Evolutionary conservation across 2,113 vertebrate species (phyloP).

Genomic region (Takifugu flavidus): DNA sequence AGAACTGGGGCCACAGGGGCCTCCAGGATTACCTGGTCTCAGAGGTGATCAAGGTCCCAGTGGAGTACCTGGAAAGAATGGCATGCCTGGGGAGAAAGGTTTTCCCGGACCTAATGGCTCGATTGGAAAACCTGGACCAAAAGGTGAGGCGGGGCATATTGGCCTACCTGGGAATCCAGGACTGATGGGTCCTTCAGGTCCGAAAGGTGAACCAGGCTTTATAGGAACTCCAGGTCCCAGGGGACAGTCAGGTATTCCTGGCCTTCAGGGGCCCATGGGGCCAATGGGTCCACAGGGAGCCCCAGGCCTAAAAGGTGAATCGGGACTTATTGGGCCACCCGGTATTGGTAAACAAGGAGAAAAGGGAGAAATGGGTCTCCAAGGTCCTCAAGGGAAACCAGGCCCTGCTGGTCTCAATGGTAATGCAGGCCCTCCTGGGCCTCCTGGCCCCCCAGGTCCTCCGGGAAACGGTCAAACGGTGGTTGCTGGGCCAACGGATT

Average conservation of each 20-base stretch:
- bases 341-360: conserved; percentile 84
- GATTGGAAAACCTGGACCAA: conserved; percentile 86
- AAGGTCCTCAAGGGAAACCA: conserved; percentile 85
- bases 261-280: conserved; percentile 88
- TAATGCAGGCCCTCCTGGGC: conserved; percentile 77
- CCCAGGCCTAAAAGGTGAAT: conserved; percentile 88
- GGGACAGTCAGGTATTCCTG: conserved; percentile 91
- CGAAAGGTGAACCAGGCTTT: conserved; percentile 86
- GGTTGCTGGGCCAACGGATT: conserved; percentile 80
- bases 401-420: conserved; percentile 84
- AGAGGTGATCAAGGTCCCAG: conserved; percentile 87
- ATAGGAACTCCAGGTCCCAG: conserved; percentile 85
- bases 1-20: conserved; percentile 84
- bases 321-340: conserved; percentile 82
- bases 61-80: conserved; percentile 85
- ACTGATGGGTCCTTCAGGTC: conserved; percentile 75
- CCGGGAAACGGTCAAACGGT: conserved; percentile 84
- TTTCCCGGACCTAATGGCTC: conserved; percentile 82
- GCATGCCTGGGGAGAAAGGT: conserved; percentile 87
- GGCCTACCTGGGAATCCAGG: conserved; percentile 89
- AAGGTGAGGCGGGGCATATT: conserved; percentile 87
- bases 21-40: conserved; percentile 85
- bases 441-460: conserved; percentile 81
- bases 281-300: conserved; percentile 93
- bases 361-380: conserved; percentile 83